Base-by-base conservation (phyloP, 2,888 invertebrate species). In the Caenorhabditis doughertyi region DNA sequence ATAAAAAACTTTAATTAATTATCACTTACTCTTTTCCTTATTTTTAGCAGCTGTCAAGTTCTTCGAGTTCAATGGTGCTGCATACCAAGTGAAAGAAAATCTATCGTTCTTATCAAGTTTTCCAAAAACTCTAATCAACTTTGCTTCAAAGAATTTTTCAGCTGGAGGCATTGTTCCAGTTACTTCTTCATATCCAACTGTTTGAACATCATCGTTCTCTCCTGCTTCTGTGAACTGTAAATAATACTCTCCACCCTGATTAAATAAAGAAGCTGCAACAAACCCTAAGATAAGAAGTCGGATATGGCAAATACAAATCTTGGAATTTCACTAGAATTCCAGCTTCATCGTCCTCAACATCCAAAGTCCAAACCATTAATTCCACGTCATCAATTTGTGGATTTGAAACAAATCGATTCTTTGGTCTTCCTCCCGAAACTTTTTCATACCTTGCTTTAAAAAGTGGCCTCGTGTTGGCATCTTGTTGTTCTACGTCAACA, bases 11-110 rank as follows among this genome's bases (percentile, higher is more conserved):
- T 5, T 56, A n/a, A n/a, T n/a, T 58, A 16, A 55, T 1, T 27
- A 3, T 11, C 39, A 18, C 62, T n/a, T 18, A 68, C 65, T 70
- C 58, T 51, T 62, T 21, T 53, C 47, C 8, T 53, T 58, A 11
- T 58, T 42, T 5, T n/a, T 35, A 16, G 13, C 13, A 9, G 16
- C 39, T 3, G 72, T 73, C 42, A 70, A 9, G 11, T 81, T 81
- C 32, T 32, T 56, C 21, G 64, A 67, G 32, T 80, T 68, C 53
- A 72, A 23, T 7, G 77, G 70, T 1, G 80, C 81, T 7, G 60
- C 35, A 27, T 81, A 60, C 83, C 83, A 86, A 2, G 70, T 68
- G 35, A 85, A 51, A 9, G 64, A 42, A 53, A 80, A 85, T 18
- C 53, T 27, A 11, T 85, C 84, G 7, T 18, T 27, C 9, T 53